Conservation (phyloP, 2,888 invertebrate species). For the Enoplolaimus lenunculus region DNA sequence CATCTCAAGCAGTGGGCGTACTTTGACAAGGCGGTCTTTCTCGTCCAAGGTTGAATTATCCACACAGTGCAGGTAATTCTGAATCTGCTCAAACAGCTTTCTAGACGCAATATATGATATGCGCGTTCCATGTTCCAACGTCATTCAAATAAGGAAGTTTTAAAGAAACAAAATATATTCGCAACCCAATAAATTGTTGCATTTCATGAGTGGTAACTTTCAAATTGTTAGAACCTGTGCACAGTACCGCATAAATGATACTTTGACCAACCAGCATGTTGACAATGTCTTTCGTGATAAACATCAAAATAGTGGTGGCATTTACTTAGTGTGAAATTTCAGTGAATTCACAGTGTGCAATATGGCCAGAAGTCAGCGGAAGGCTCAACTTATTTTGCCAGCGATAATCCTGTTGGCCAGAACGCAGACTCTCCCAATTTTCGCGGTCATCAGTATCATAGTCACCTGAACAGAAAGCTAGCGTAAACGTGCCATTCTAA, state of each 20-base stretch:
- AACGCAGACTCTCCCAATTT: no score
- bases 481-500: no score
- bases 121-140: neutral
- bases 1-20: neutral
- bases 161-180: neutral
- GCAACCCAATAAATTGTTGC: neutral
- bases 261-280: no score
- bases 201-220: neutral
- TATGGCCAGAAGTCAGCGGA: no score
- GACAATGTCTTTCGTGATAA: no score
- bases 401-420: no score
- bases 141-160: neutral
- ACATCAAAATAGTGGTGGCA: no score
- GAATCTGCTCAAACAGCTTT: neutral
- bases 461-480: no score
- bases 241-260: neutral
- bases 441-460: no score
- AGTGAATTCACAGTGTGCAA: no score
- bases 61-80: neutral
- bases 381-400: no score
- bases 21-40: neutral
- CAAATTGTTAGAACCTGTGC: neutral
- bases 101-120: neutral
- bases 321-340: no score
- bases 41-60: neutral